These are phyloP conservation scores for Zoanthus gigantus DNA, from an alignment of 92 coral and sea anemone species.

Conservation along the genomic window DNA sequence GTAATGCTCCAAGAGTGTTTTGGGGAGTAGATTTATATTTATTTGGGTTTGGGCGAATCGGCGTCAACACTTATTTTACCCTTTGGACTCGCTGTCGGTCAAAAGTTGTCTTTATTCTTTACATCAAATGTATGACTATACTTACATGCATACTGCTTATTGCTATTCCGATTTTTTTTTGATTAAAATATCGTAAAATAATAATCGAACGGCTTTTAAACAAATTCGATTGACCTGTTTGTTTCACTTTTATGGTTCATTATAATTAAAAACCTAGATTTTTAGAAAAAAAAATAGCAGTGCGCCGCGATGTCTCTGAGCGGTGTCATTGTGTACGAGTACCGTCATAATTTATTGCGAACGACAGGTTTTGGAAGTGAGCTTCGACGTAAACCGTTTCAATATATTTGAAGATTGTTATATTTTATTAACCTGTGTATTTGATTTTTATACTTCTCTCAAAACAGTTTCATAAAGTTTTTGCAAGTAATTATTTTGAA, in stretches of 20 bases:
- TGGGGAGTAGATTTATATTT: slow-evolving; percentile 71
- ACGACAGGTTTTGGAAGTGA: slow-evolving; percentile 14
- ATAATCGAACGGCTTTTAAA: background rate
- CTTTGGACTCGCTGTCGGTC: background rate
- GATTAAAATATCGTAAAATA: slow-evolving; percentile 35
- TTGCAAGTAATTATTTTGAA: background rate
- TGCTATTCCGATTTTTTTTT: slow-evolving; percentile 28
- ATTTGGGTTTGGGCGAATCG: slow-evolving; percentile 50
- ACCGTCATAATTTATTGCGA: slow-evolving; percentile 25
- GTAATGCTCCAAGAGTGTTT: slow-evolving; percentile 73
- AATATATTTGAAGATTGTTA: background rate
- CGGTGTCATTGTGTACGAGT: slow-evolving; percentile 24
- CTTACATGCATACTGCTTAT: slow-evolving; percentile 19
- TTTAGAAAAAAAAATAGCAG: background rate
- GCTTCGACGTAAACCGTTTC: background rate
- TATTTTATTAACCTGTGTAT: background rate
- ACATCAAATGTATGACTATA: slow-evolving; percentile 46
- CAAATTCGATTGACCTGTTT: background rate
- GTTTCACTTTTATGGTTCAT: background rate
- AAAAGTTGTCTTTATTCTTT: slow-evolving; percentile 18
- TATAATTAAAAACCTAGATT: background rate
- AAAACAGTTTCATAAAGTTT: slow-evolving; percentile 16
- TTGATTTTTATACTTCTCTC: background rate
- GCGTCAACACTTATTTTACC: slow-evolving; percentile 25
- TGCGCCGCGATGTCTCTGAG: slow-evolving; percentile 9